Base-by-base conservation (phyloP, 2,797 vertebrate genomes). In the Chlorospingus semifuscus region DNA sequence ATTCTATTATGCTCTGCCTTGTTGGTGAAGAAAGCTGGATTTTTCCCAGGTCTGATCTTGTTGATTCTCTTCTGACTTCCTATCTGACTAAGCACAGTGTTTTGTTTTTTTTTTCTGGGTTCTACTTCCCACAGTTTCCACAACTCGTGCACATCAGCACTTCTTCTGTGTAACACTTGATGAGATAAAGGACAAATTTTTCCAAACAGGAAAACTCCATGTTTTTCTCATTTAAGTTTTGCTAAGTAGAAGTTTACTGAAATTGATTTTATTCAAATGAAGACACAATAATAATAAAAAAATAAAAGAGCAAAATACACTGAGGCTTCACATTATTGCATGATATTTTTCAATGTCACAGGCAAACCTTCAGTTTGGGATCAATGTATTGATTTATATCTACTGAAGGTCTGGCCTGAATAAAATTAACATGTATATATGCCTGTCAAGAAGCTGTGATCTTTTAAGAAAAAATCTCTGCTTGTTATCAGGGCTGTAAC, bases 271-370 rank as follows among this genome's bases (percentile, higher is more conserved):
- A 83, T 80, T 93, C 32, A 80, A 96, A 87, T 56, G 15, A 82
- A 74, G 34, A 50, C n/a, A 50, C 7, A 64, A 72, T 59, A 26
- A 55, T 30, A 57, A 68, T 32, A 50, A 61, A 37, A 34, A 22
- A 59, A 8, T 15, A 71, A n/a, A 70, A 44, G 3, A 30, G 5
- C 11, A 84, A 89, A 80, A 56, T 65, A 46, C 7, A 44, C 42
- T 29, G 41, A 70, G 37, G 6, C 4, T 75, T 77, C 72, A 57
- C 59, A 61, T 92, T 89, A 88, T 41, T 90, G 42, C 63, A 52
- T 74, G n/a, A 42, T 71, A 85, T 90, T 94, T 88, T 93, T 92
- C 93, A 91, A 55, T 68, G 79, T 91, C 91, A 93, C 60, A 91
- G 36, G 8, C 44, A 86, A 70, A 39, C 17, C 36, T 78, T 94